Conservation (phyloP, 2,113 vertebrate genomes). For the Neolamprologus falcicula region DNA sequence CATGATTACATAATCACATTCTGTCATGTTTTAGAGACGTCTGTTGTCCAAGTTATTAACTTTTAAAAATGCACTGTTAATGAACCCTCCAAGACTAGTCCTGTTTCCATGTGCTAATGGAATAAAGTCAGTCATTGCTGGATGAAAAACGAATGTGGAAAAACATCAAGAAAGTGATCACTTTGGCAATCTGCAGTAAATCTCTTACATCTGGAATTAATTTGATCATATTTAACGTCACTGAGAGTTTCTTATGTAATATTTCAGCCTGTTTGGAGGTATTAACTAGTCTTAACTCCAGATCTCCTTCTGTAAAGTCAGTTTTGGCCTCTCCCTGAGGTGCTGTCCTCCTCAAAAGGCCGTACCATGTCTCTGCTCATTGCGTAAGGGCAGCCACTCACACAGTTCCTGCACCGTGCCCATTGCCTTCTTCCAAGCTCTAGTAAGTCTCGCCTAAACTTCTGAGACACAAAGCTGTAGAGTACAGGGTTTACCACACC, state of each 20-base stretch:
- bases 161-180: neutral
- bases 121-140: neutral
- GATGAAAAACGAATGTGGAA: neutral
- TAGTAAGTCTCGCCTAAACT: slow-evolving; percentile 65
- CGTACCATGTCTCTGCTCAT: slow-evolving; percentile 48
- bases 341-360: slow-evolving; percentile 58
- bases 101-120: neutral
- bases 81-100: neutral
- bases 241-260: neutral
- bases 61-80: neutral
- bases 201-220: neutral
- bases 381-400: slow-evolving; percentile 7
- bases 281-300: neutral
- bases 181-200: neutral
- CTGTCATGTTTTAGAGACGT: neutral
- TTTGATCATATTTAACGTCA: neutral
- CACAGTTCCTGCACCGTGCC: slow-evolving; percentile 7
- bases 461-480: slow-evolving; percentile 69
- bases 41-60: neutral
- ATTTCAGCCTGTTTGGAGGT: neutral
- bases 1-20: neutral
- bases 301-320: neutral
- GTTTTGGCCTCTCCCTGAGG: slow-evolving; percentile 33
- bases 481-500: slow-evolving; percentile 70
- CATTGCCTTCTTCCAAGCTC: slow-evolving; percentile 35